A percentile compares a stretch with the other conserved stretches of the same genome.
Conservation (phyloP, 2,113 vertebrate species). For the Hippopotamus amphibius region DNA sequence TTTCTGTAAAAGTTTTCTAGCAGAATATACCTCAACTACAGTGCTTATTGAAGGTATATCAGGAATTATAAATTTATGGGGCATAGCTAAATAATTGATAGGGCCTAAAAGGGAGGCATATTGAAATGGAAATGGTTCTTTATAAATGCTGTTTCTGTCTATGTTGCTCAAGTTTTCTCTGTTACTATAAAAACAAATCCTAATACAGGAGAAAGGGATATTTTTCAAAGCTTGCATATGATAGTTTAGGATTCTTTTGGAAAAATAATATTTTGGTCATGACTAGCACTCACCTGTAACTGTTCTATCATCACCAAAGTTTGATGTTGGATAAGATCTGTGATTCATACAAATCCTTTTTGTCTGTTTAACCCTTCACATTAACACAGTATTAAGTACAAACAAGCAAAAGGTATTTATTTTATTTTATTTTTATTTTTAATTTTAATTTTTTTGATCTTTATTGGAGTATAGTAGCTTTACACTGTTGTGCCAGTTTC, state of each 20-base stretch:
- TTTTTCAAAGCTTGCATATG: not conserved
- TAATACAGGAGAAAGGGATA: not conserved
- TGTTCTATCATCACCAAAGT: not conserved
- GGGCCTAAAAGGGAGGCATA: not conserved
- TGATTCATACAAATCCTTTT: not conserved
- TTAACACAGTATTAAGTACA: not conserved
- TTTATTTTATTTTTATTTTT: too few relatives aligned
- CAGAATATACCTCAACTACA: not conserved
- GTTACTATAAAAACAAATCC: not conserved
- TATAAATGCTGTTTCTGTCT: not conserved
- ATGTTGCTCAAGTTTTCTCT: not conserved
- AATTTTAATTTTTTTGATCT: too few relatives aligned
- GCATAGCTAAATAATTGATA: not conserved
- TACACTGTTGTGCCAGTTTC: too few relatives aligned
- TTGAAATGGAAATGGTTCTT: not conserved
- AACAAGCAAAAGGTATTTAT: not conserved
- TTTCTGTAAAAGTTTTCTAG: not conserved
- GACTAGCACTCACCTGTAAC: not conserved
- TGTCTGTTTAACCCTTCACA: not conserved
- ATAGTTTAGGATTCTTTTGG: not conserved
- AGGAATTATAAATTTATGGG: not conserved
- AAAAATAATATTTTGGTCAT: conserved; percentile 6
- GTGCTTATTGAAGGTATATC: not conserved
- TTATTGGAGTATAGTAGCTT: too few relatives aligned
- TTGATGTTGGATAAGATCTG: not conserved